A percentile compares a stretch with the other conserved stretches of the same genome.
Conservation (phyloP, 2,113 vertebrate genomes). For the Catharus minimus region DNA sequence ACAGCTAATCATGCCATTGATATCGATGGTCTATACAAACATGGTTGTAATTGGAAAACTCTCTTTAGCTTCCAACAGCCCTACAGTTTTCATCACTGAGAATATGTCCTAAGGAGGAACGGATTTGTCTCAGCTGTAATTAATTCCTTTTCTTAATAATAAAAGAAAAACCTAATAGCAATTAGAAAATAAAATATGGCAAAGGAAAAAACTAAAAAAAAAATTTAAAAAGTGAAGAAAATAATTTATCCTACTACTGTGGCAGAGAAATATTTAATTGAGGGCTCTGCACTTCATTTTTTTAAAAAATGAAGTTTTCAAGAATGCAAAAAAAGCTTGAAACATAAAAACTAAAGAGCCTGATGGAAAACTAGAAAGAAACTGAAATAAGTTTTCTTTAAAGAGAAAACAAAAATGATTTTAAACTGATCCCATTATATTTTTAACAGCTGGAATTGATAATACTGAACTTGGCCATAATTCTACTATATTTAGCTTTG, state of each 20-base stretch:
- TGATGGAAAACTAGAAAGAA: background rate
- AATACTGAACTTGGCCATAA: conserved; percentile 2
- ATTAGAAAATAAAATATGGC: background rate
- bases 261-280: background rate
- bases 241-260: background rate
- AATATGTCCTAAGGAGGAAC: background rate
- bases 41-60: background rate
- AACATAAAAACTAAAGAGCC: background rate
- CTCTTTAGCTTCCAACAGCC: background rate
- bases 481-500: conserved; percentile 23
- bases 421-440: background rate
- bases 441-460: conserved; percentile 41
- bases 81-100: background rate
- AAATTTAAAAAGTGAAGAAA: background rate
- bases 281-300: background rate
- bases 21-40: background rate
- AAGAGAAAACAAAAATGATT: background rate
- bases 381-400: background rate
- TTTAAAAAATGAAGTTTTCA: background rate
- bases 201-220: background rate
- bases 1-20: background rate
- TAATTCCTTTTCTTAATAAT: background rate
- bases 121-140: background rate
- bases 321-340: background rate
- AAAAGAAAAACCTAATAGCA: background rate